These are phyloP conservation scores for Syngnathus scovelli DNA, from an alignment of 2,113 vertebrate species.

Conservation along the genomic window DNA sequence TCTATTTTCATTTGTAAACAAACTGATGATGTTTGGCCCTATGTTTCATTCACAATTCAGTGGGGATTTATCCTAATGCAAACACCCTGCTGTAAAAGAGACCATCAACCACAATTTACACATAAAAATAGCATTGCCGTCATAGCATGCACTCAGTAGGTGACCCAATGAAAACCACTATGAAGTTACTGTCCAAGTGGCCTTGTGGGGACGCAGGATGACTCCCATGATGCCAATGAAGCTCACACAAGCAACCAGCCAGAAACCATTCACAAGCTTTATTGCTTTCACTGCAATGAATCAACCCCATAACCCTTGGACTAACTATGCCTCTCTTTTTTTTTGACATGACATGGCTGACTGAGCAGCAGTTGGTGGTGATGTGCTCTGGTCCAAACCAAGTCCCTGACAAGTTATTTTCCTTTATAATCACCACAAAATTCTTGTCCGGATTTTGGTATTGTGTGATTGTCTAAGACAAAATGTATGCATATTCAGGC, in stretches of 20 bases:
- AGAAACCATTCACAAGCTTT: not conserved
- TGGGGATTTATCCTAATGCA: not conserved
- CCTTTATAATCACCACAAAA: not conserved
- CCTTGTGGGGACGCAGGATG: too few relatives aligned
- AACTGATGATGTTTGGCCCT: not conserved
- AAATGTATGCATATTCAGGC: not conserved
- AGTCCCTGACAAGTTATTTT: not conserved
- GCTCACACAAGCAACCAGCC: constrained; percentile 1
- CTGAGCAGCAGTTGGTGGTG: too few relatives aligned
- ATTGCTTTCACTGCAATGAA: constrained; percentile 1
- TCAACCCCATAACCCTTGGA: not conserved
- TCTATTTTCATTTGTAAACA: not conserved
- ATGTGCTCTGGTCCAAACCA: not conserved
- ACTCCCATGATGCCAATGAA: not conserved
- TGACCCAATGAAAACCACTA: not conserved
- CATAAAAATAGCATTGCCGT: too few relatives aligned
- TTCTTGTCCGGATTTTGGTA: constrained; percentile 12
- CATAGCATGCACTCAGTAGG: too few relatives aligned
- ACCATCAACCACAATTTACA: too few relatives aligned
- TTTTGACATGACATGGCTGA: not conserved
- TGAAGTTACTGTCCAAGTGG: not conserved
- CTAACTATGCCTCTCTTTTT: not conserved
- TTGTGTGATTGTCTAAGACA: constrained; percentile 35
- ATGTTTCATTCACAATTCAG: too few relatives aligned
- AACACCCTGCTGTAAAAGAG: too few relatives aligned